These are phyloP conservation scores for Podarcis lilfordi DNA, from an alignment of 2,797 vertebrate species.

Conservation along the genomic window DNA sequence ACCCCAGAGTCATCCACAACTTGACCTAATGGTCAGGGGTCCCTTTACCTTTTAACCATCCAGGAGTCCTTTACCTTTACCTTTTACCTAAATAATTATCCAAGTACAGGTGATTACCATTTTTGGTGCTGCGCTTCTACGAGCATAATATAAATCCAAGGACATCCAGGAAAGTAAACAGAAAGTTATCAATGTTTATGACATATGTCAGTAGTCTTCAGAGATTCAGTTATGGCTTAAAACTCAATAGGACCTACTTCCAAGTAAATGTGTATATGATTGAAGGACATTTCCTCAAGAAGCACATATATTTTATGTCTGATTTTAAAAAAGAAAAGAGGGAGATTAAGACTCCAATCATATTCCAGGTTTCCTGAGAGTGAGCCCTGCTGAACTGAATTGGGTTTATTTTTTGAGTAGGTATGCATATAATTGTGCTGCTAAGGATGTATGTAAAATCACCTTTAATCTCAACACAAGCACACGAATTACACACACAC, in stretches of 20 bases:
- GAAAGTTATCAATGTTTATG: slow-evolving; percentile 27
- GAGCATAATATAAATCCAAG: background rate
- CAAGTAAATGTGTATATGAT: background rate
- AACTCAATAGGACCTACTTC: background rate
- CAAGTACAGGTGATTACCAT: background rate
- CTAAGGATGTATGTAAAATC: slow-evolving; percentile 36
- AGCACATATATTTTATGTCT: background rate
- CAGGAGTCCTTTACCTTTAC: no score
- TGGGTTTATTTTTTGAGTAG: background rate
- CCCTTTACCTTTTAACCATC: no score
- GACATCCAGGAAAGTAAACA: background rate
- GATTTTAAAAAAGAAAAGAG: slow-evolving; percentile 5
- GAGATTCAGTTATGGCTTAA: slow-evolving; percentile 36
- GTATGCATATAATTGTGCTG: background rate
- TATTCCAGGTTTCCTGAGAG: background rate
- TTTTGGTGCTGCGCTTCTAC: background rate
- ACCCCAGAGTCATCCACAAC: no score
- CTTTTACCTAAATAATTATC: background rate
- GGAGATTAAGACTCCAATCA: background rate
- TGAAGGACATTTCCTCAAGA: slow-evolving; percentile 3
- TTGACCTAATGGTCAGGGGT: no score
- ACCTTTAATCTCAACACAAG: slow-evolving; percentile 6
- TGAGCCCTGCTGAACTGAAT: background rate
- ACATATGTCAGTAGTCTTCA: background rate
- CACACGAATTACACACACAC: background rate